phyloP scores from a whole-genome alignment of 2,888 invertebrate genomes.

The Leptura quadrifasciata region DNA sequence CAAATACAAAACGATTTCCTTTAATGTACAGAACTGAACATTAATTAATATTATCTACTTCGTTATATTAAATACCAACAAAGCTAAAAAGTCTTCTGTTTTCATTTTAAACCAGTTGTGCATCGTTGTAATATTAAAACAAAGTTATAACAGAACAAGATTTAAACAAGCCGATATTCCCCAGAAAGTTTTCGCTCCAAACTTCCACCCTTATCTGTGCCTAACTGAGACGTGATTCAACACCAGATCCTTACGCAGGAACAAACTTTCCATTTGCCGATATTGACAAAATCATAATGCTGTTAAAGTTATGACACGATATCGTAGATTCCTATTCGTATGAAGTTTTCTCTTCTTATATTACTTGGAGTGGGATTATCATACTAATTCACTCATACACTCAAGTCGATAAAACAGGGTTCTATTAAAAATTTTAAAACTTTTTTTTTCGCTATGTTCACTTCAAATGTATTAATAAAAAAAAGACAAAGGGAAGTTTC shows the following conservation, averaged over 20 bases:
- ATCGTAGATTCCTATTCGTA: background rate
- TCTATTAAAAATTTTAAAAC: too few relatives aligned
- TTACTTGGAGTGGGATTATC: background rate
- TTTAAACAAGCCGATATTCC: background rate
- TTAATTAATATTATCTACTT: too few relatives aligned
- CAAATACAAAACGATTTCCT: too few relatives aligned
- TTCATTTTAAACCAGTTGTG: background rate
- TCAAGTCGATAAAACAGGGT: background rate
- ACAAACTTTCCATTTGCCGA: background rate
- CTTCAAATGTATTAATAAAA: too few relatives aligned
- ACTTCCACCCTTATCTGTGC: constrained; percentile 4
- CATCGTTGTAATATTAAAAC: background rate
- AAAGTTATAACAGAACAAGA: background rate
- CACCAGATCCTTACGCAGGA: background rate
- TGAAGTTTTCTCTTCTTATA: background rate
- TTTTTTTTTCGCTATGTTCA: too few relatives aligned
- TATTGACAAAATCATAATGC: constrained; percentile 7
- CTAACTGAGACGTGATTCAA: background rate
- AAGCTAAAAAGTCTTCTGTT: background rate
- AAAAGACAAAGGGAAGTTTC: too few relatives aligned
- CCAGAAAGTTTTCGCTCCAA: background rate
- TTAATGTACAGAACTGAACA: too few relatives aligned
- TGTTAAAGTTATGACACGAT: background rate
- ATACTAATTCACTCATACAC: background rate
- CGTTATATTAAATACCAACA: background rate